Evolutionary conservation across 1,140 invertebrate genomes (phyloP), one percentile per base, ranked within the genome.

Genomic region (Zaprionus ornatus): DNA sequence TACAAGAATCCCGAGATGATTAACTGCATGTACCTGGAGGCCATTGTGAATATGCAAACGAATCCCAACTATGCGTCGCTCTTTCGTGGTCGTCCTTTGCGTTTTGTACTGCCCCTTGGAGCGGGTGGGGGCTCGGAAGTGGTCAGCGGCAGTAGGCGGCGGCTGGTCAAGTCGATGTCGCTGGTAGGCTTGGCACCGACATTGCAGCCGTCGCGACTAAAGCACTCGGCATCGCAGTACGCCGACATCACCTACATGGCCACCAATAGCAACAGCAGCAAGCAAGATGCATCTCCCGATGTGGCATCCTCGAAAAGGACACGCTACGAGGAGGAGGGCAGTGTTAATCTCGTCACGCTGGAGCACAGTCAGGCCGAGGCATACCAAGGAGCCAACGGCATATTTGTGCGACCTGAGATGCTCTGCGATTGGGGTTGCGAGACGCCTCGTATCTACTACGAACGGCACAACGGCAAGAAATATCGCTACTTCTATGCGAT

Each of bases 401-500:
- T 96, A n/a, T 94, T 93, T 32, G 92, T 96, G 12, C 93, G 93
- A 29, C 95, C 96, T 0, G 95, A 96, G 91, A 85, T 95, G 42
- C 87, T 98, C 0, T 96, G 95, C 56, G 93, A 96, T 77, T 87
- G 97, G 55, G 97, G 97, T 13, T 97, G 97, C 82, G 97, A 98
- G 93, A 97, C 97, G 1, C 97, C 97, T 0, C 94, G 95, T 54
- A 95, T 98, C 60, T 95, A 97, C 93, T 97, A 97, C 69, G 94
- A 96, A 23, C 35, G 45, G 1, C 40, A 76, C 23, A 76, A 81
- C 94, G 95, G 94, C 50, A 94, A 93, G 74, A 93, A 94, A 7
- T 98, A 98, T 91, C 94, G 95, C 64, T 98, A 96, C 92, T 98
- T 98, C 91, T 98, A 98, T 86, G 97, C 97, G 0, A 97, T 98